Conservation (phyloP, 2,113 vertebrate genomes). For the Corythoichthys intestinalis region DNA sequence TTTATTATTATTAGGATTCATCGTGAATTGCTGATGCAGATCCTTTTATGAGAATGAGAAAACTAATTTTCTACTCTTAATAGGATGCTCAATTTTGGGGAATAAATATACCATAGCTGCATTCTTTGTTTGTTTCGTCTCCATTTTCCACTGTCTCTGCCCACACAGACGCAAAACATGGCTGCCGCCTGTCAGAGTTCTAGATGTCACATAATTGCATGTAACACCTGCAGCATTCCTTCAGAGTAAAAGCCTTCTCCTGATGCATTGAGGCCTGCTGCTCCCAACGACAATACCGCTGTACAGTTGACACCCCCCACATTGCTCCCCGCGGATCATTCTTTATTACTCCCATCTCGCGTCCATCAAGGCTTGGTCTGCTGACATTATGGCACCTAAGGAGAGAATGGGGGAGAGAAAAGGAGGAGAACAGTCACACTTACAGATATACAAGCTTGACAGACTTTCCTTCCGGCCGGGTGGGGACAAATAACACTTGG, state of each 20-base stretch:
- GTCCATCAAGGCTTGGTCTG: conserved; percentile 60
- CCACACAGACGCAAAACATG: conserved; percentile 30
- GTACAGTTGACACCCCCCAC: conserved; percentile 55
- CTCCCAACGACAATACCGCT: conserved; percentile 51
- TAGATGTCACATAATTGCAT: conserved; percentile 61
- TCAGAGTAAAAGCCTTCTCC: conserved; percentile 57
- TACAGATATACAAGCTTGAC: conserved; percentile 45
- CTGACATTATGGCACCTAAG: conserved; percentile 63
- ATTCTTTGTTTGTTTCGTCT: conserved; percentile 17
- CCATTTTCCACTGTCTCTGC: conserved; percentile 16
- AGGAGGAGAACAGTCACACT: conserved; percentile 52
- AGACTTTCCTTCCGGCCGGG: conserved; percentile 56
- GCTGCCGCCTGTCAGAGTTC: conserved; percentile 50
- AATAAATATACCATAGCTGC: conserved; percentile 55
- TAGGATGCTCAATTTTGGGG: conserved; percentile 79
- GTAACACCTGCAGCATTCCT: conserved; percentile 67
- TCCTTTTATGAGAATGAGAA: conserved; percentile 76
- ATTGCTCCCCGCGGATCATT: conserved; percentile 60
- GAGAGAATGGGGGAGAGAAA: conserved; percentile 44
- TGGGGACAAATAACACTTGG: conserved; percentile 41
- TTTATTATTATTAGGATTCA: conserved; percentile 83
- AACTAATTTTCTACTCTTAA: conserved; percentile 90
- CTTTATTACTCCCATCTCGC: conserved; percentile 67
- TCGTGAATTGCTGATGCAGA: conserved; percentile 81
- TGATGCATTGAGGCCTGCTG: conserved; percentile 55